Evolutionary conservation across 2,888 invertebrate species (phyloP), one percentile per base, ranked within the genome.

Genomic region (Drosophila pullipes): DNA sequence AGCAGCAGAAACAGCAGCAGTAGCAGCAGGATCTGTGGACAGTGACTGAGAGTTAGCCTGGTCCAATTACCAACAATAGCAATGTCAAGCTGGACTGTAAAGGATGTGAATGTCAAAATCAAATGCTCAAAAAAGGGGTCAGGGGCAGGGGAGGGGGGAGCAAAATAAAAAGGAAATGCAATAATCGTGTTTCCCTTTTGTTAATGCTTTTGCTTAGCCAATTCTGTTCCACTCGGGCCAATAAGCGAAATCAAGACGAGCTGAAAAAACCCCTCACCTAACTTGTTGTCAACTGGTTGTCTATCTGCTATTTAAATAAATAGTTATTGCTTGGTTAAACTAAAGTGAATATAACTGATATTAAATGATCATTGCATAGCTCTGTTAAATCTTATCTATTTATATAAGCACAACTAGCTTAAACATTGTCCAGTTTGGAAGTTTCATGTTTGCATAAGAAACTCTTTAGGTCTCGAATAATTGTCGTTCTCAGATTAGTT

Each of bases 21-120:
- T 22, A 44, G 22, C 28, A 28, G 33, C 53, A 59, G 64, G 65
- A 61, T 66, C 54, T 62, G 30, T 30, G 59, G 47, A 55, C 68
- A 69, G 73, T 55, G 66, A 64, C 68, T 69, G 67, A 60, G 68
- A 74, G 74, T 72, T 76, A 69, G 73, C 59, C 68, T 67, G 74
- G 70, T 85, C 68, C 74, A 85, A 89, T 89, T 89, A 79, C 64
- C 61, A 77, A 71, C 70, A 59, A 52, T 39, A 64, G 60, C 67
- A 69, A 59, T 30, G 53, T 55, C 54, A 63, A 58, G 28, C 54
- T 16, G 31, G 22, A 44, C 11, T 11, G 18, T 61, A 53, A 31
- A 39, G 37, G 37, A 33, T 31, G 64, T 25, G 50, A 65, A 30
- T 41, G 50, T 39, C 50, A 66, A 71, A 69, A 52, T 25, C 30